Percentiles rank a stretch among this genome's conserved stretches.
phyloP scores from a whole-genome alignment of 2,113 vertebrate genomes.

The Melanostigma gelatinosum region DNA sequence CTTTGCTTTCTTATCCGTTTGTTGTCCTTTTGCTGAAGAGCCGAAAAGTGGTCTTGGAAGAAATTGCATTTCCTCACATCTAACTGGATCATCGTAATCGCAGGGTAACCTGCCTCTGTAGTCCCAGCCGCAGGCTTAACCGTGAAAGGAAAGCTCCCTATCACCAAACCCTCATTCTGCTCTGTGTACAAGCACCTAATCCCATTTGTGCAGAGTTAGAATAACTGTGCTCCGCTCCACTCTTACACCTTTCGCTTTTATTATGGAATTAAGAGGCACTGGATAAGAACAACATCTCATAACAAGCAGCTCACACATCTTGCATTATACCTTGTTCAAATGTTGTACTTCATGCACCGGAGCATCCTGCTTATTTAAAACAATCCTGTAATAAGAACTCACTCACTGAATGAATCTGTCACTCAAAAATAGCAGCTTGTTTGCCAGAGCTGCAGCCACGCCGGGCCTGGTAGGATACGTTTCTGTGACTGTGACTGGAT shows the following conservation, averaged over 20 bases:
- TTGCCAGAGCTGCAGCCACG: conserved; percentile 42
- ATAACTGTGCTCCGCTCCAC: conserved; percentile 53
- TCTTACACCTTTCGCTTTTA: conserved; percentile 51
- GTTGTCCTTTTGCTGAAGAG: conserved; percentile 48
- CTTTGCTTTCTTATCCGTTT: conserved; percentile 38
- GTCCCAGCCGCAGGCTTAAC: conserved; percentile 52
- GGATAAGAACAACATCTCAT: conserved; percentile 54
- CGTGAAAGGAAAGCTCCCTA: conserved; percentile 50
- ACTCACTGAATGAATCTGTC: conserved; percentile 52
- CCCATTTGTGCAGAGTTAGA: conserved; percentile 65
- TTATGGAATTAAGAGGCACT: conserved; percentile 54
- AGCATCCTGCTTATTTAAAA: conserved; percentile 48
- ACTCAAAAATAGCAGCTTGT: conserved; percentile 44
- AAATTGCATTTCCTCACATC: conserved; percentile 68
- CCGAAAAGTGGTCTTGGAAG: conserved; percentile 44
- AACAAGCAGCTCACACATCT: conserved; percentile 44
- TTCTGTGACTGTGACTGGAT: conserved; percentile 38
- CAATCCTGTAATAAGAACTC: conserved; percentile 62
- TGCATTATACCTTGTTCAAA: conserved; percentile 49
- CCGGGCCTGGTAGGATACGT: conserved; percentile 13
- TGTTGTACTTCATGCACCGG: conserved; percentile 37
- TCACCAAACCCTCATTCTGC: conserved; percentile 58
- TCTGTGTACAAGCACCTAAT: conserved; percentile 72
- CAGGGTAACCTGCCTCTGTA: conserved; percentile 59
- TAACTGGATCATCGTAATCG: conserved; percentile 70